Conservation (phyloP, 1,140 invertebrate species). For the Argopecten irradians region DNA sequence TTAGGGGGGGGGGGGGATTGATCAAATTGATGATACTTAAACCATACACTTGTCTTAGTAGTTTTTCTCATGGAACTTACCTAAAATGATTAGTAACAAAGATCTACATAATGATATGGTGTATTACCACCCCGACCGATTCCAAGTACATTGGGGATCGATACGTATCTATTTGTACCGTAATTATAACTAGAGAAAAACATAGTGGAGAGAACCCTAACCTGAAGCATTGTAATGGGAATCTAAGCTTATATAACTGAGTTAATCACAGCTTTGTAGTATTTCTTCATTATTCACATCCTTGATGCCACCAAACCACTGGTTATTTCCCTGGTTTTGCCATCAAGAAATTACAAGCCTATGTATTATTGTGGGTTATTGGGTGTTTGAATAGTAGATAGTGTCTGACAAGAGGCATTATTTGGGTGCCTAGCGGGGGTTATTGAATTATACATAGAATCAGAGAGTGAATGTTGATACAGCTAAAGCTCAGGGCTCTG, state of each 20-base stretch:
- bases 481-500: not conserved
- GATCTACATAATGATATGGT: no score
- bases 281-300: no score
- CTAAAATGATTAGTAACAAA: no score
- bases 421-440: not conserved
- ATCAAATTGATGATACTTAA: no score
- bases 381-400: not conserved
- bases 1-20: no score
- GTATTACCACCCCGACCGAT: no score
- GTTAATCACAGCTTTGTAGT: not conserved
- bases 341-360: not conserved
- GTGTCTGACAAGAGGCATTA: not conserved
- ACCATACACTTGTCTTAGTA: no score
- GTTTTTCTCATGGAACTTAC: no score
- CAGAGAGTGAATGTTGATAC: not conserved
- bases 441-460: constrained; percentile 5
- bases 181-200: not conserved
- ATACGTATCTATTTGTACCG: not conserved
- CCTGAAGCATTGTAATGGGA: not conserved
- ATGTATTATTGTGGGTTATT: not conserved
- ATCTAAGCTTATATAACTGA: not conserved
- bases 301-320: not conserved
- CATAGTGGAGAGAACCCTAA: not conserved
- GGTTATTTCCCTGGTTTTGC: not conserved
- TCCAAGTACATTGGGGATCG: not conserved